Base-by-base conservation (phyloP, 1,140 invertebrate genomes). In the Cataglyphis hispanica region DNA sequence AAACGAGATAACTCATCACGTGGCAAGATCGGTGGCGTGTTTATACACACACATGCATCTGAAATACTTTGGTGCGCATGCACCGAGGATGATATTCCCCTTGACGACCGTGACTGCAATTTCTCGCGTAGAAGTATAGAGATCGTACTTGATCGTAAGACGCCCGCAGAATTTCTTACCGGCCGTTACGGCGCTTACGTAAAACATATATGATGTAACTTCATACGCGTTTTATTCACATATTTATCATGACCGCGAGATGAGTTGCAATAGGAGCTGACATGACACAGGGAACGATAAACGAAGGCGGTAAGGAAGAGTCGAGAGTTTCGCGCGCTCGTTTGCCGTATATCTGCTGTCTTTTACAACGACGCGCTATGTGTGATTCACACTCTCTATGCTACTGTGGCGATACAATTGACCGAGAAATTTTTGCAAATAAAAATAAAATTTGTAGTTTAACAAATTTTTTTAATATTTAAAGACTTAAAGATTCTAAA, bases 61-160 rank as follows among this genome's bases (percentile, higher is more conserved):
- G 31, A 31, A 16, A 64, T 40, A 60, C n/a, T 3, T 50, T 10
- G n/a, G 60, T 46, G 43, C 40, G n/a, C n/a, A 19, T n/a, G 53
- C 22, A 31, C 81, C 43, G 4, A 16, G 43, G 19, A 64, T 56
- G 16, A 13, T 37, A 19, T 43, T 64, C 5, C 27, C 25, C 72
- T 27, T 64, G 72, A 84, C 31, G 58, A 77, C 72, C 74, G 43
- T 40, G 56, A 46, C 70, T 61, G 60, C 81, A 84, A 64, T 84
- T 77, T 84, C 70, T 63, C 64, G 37, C 72, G 58, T 43, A 11
- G 7, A 77, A 61, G 34, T 77, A 31, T 3, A 27, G 19, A 80
- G 50, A 37, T 84, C 80, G 86, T 89, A 92, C 90, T 92, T 92
- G 91, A 91, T 90, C 86, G 66, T 77, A 83, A 63, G 84, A 90